Evolutionary conservation across 2,113 vertebrate species (phyloP).

Genomic region (Protobothrops flavoviridis): DNA sequence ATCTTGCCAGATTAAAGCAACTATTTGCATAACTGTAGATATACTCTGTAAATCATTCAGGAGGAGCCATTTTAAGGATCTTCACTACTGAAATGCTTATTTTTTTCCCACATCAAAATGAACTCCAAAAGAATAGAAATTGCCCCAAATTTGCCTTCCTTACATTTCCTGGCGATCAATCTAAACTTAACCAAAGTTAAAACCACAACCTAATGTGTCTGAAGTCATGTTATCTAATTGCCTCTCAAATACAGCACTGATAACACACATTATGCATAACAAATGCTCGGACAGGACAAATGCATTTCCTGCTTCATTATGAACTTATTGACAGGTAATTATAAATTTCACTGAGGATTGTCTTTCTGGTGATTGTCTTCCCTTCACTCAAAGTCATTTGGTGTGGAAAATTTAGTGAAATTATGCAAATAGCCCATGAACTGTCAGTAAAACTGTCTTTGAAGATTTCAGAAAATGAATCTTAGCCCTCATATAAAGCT

Average conservation of each 20-base stretch:
- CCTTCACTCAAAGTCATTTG: slow-evolving; percentile 30
- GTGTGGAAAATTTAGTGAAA: slow-evolving; percentile 24
- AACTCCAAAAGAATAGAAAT: not conserved
- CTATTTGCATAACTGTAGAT: not conserved
- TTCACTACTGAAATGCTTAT: not conserved
- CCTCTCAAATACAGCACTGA: not conserved
- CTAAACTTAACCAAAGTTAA: not conserved
- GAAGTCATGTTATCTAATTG: not conserved
- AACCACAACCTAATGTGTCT: not conserved
- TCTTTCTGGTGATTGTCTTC: not conserved
- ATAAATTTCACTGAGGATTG: slow-evolving; percentile 26
- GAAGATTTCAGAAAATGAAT: not conserved
- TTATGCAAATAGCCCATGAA: slow-evolving; percentile 19
- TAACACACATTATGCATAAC: not conserved
- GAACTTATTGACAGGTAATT: slow-evolving; percentile 25
- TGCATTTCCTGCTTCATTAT: not conserved
- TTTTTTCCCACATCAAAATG: not conserved
- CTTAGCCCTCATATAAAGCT: not conserved
- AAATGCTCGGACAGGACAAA: not conserved
- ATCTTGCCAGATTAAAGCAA: not conserved
- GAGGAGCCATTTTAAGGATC: not conserved
- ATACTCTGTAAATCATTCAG: not conserved
- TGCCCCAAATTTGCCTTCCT: no score
- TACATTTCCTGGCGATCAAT: not conserved
- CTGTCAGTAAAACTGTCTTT: slow-evolving; percentile 1